Evolutionary conservation across 2,797 vertebrate species (phyloP), one percentile per base, ranked within the genome.

Genomic region (Mionectes olivaceus): DNA sequence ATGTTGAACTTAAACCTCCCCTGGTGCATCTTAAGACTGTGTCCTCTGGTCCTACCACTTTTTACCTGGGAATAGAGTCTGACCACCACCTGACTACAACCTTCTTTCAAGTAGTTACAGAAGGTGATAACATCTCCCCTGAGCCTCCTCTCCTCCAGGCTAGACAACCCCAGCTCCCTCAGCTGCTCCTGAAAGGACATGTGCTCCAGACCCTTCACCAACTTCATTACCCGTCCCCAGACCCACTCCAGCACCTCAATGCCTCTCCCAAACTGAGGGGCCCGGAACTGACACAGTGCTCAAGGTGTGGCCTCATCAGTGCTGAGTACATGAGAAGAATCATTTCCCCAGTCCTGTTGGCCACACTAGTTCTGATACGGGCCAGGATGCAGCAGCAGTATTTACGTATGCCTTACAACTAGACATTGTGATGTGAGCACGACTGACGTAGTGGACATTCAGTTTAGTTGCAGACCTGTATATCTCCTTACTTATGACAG

Each of bases 271-370:
- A 64, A 6, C 11, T n/a, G 27, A 50, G 44, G 18, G 19, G 27
- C 28, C 16, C 44, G 44, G 52, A 30, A 25, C 5, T 30, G 37
- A 11, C 11, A 10, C 11, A 57, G 43, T 5, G 13, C 32, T 50
- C 0, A 0, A 28, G 37, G 10, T 44, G 1, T 37, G 44, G 11
- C 23, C 44, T 57, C 84, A 24, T 19, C 37, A 18, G 15, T 21
- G 43, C 43, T 3, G 0, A 28, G 13, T 23, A 13, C 11, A n/a
- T 19, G 13, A 11, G 13, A 5, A 28, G 5, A 49, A 3, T 28
- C 27, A 19, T 2, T 3, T 41, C 11, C 13, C 27, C 27, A 12
- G 4, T 61, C 33, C 56, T 69, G 47, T 56, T 69, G 56, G 23
- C 21, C 13, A 5, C 11, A 2, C 7, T 5, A 2, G 21, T 30